These are phyloP conservation scores for Nettapus auritus DNA, from an alignment of 2,113 vertebrate species.

Conservation along the genomic window DNA sequence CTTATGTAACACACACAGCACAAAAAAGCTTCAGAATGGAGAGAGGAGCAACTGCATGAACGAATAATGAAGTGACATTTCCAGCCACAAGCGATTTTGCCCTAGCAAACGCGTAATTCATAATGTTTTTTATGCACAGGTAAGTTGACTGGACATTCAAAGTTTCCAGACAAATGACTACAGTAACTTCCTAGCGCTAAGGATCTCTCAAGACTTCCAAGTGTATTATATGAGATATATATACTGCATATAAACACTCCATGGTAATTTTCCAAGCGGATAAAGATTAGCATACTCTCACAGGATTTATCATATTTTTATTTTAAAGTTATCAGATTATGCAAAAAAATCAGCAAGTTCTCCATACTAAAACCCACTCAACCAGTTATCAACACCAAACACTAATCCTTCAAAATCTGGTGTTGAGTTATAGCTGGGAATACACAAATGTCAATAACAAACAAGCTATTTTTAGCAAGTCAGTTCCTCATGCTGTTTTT, in stretches of 20 bases:
- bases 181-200: not conserved
- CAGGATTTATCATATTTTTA: conserved; percentile 1
- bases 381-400: conserved; percentile 15
- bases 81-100: not conserved
- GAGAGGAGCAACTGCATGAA: not conserved
- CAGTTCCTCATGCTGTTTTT: conserved; percentile 18
- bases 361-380: not conserved
- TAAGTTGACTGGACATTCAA: not conserved
- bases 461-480: conserved; percentile 65
- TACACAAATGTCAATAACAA: conserved; percentile 45
- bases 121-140: not conserved
- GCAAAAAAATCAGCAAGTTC: not conserved
- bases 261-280: not conserved
- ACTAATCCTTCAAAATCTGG: conserved; percentile 37
- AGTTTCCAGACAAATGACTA: not conserved
- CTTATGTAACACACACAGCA: not conserved
- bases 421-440: conserved; percentile 23
- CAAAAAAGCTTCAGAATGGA: not conserved
- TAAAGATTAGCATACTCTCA: conserved; percentile 16
- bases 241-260: not conserved
- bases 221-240: not conserved
- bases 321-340: not conserved
- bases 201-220: not conserved
- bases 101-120: not conserved
- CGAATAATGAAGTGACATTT: not conserved